Evolutionary conservation across 2,797 vertebrate species (phyloP), one percentile per base, ranked within the genome.

Genomic region (Babyrousa celebensis): DNA sequence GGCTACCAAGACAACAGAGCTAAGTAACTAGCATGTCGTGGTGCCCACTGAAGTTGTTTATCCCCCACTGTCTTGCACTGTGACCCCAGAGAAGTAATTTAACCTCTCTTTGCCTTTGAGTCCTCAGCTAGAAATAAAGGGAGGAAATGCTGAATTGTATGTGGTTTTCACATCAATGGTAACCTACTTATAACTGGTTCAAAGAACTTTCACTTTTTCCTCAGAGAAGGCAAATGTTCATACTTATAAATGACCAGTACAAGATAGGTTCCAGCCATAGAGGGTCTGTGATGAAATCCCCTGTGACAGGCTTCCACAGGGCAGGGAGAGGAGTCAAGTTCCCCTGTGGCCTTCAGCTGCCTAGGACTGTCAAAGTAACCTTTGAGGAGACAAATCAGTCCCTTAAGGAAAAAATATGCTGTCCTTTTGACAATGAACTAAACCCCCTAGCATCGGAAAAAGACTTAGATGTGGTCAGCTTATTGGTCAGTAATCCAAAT

Each of bases 181-280:
- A 75, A 95, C 40, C 60, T 52, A 32, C 54, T 54, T 89, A 23
- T 70, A 85, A 85, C 72, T 58, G 43, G 40, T 40, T 77, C 20
- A 65, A 91, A 95, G 52, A 86, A 68, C n/a, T 56, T 93, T 70
- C n/a, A 40, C 68, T 78, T 82, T 60, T 40, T 84, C 25, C 71
- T 43, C 32, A 89, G 86, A 63, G 62, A 71, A 93, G 52, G 60
- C 18, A 63, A 80, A 75, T 70, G 27, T 0, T 65, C 32, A 77
- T 52, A 29, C 17, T 36, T 62, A 60, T 65, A 54, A 91, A 91
- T 60, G 40, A 89, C 16, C 43, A 75, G 16, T 32, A 58, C 7
- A 14, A 6, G 20, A n/a, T 1, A 65, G 21, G 25, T 54, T 82
- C 17, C 15, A 72, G 40, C 17, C 18, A 1, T 36, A 88, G 3